phyloP scores from a whole-genome alignment of 2,113 vertebrate species.

The Solenodon paradoxus region DNA sequence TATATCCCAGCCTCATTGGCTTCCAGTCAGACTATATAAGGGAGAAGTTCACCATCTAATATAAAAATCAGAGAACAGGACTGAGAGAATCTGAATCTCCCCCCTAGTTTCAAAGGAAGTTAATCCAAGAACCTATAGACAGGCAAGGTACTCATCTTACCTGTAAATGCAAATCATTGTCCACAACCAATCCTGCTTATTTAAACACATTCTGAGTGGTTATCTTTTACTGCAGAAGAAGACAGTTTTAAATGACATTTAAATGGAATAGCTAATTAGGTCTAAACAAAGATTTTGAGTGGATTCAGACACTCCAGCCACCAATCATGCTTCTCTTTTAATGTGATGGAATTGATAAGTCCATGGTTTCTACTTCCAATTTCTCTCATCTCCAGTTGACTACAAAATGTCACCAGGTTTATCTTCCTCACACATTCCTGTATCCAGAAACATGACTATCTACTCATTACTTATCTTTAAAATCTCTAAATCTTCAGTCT shows the following conservation, averaged over 20 bases:
- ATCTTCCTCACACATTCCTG: background rate
- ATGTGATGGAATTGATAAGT: background rate
- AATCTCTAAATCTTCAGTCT: background rate
- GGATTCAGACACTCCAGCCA: background rate
- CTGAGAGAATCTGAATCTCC: background rate
- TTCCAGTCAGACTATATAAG: background rate
- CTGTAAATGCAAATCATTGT: background rate
- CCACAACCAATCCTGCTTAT: background rate
- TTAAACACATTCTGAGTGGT: background rate
- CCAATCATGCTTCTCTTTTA: background rate
- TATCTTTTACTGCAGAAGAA: conserved; percentile 1
- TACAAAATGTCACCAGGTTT: conserved; percentile 15
- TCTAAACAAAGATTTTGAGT: conserved; percentile 16
- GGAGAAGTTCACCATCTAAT: background rate
- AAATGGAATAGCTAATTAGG: background rate
- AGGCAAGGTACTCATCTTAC: background rate
- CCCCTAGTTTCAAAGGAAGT: background rate
- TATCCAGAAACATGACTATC: background rate
- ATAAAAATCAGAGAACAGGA: background rate
- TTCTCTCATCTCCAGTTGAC: background rate
- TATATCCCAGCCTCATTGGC: background rate
- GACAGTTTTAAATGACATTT: conserved; percentile 46
- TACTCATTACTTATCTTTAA: background rate
- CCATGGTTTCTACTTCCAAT: background rate
- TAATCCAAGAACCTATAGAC: background rate